Conservation (phyloP, 2,113 vertebrate species). For the Ophiodon elongatus region DNA sequence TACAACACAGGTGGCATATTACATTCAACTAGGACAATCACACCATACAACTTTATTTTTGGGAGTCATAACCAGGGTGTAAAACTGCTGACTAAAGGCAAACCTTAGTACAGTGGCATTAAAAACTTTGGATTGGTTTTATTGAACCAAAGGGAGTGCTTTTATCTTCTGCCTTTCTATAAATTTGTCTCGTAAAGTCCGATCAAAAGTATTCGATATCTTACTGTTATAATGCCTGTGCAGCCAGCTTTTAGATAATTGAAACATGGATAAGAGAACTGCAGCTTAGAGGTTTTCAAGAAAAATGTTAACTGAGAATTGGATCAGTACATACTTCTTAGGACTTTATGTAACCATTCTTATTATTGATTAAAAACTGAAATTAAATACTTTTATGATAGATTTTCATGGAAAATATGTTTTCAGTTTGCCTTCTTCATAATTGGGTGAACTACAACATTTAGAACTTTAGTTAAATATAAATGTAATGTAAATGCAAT, state of each 20-base stretch:
- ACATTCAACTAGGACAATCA: neutral
- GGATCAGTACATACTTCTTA: neutral
- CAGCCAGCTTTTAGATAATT: slow-evolving; percentile 5
- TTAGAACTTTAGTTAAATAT: neutral
- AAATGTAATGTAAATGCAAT: neutral
- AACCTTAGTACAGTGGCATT: neutral
- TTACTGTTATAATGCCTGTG: neutral
- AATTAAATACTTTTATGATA: neutral
- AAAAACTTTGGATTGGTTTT: neutral
- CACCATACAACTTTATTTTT: neutral
- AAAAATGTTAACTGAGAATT: neutral
- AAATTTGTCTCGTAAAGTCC: slow-evolving; percentile 16
- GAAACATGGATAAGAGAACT: neutral
- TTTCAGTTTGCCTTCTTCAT: neutral
- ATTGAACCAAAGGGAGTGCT: slow-evolving; percentile 1
- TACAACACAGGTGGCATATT: neutral
- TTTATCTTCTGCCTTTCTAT: slow-evolving; percentile 11
- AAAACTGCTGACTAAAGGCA: slow-evolving; percentile 22
- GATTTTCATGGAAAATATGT: neutral
- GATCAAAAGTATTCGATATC: neutral
- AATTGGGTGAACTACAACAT: neutral
- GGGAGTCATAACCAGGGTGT: neutral
- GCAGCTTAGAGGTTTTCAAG: neutral
- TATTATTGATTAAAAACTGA: neutral
- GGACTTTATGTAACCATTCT: neutral